Conservation (phyloP, 2,797 vertebrate species). For the Rhynchonycteris naso region DNA sequence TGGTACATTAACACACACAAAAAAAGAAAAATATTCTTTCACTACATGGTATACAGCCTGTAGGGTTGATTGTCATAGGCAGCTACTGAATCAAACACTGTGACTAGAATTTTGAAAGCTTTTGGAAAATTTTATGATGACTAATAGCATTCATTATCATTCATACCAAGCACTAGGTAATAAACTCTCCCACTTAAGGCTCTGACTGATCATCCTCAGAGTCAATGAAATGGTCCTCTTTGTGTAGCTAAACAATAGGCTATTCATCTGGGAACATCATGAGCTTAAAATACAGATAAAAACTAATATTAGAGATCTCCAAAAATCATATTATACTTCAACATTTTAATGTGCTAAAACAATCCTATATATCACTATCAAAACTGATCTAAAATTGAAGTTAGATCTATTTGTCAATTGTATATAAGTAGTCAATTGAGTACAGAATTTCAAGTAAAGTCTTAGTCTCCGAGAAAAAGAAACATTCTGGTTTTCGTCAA, state of each 20-base stretch:
- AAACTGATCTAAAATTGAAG: conserved; percentile 15
- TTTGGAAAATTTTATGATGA: conserved; percentile 61
- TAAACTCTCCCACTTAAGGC: conserved; percentile 58
- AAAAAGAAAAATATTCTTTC: conserved; percentile 32
- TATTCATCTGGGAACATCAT: conserved; percentile 54
- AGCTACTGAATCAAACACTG: conserved; percentile 57
- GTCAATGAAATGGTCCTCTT: conserved; percentile 40
- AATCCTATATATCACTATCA: not conserved
- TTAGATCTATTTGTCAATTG: conserved; percentile 7
- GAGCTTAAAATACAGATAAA: conserved; percentile 30
- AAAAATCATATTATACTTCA: conserved; percentile 29
- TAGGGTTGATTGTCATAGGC: conserved; percentile 29
- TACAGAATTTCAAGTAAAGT: not conserved
- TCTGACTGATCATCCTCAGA: conserved; percentile 46
- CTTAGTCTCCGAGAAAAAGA: not conserved
- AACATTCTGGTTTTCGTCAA: conserved; percentile 10
- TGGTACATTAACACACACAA: conserved; percentile 36
- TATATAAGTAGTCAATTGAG: conserved; percentile 9
- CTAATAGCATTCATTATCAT: conserved; percentile 68
- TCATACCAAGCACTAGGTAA: conserved; percentile 63
- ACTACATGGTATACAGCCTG: conserved; percentile 9
- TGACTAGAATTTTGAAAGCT: conserved; percentile 64
- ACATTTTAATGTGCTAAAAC: not conserved
- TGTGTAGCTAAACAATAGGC: conserved; percentile 61
- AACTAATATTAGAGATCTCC: not conserved